Conservation (phyloP, 2,113 vertebrate genomes). For the Micromys minutus region DNA sequence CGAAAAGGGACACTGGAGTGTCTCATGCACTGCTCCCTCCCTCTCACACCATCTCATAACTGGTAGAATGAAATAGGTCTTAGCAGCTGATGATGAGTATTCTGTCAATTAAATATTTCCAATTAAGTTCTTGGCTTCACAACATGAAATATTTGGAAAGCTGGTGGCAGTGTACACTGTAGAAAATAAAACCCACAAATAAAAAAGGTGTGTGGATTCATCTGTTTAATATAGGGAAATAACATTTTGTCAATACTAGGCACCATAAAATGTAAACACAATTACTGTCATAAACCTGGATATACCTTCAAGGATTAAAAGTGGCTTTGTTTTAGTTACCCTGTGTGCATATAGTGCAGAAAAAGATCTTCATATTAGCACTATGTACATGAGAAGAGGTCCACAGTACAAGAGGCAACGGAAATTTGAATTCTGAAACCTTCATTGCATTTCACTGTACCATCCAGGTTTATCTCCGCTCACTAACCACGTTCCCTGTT, state of each 20-base stretch:
- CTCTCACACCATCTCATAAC: slow-evolving; percentile 7
- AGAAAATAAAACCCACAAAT: slow-evolving; percentile 85
- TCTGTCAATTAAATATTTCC: slow-evolving; percentile 25
- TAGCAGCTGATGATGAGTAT: slow-evolving; percentile 40
- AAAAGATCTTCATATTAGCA: slow-evolving; percentile 70
- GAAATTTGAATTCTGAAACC: slow-evolving; percentile 78
- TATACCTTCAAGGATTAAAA: slow-evolving; percentile 82
- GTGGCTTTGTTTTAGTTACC: slow-evolving; percentile 82
- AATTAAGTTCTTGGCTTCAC: not conserved
- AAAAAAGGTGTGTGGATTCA: slow-evolving; percentile 84
- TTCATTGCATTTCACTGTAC: slow-evolving; percentile 77
- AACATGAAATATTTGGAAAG: slow-evolving; percentile 64
- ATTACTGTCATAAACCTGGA: slow-evolving; percentile 95
- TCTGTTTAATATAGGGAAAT: slow-evolving; percentile 94
- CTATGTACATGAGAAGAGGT: slow-evolving; percentile 70
- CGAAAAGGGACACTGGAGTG: slow-evolving; percentile 60
- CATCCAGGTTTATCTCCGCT: slow-evolving; percentile 93
- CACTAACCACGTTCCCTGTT: slow-evolving; percentile 89
- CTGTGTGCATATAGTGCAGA: slow-evolving; percentile 79
- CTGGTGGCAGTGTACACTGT: slow-evolving; percentile 45
- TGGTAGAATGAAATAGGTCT: slow-evolving; percentile 72
- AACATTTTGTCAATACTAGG: slow-evolving; percentile 94
- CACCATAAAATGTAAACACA: slow-evolving; percentile 99
- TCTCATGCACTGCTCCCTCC: not conserved
- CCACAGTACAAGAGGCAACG: slow-evolving; percentile 76